Evolutionary conservation across 2,113 vertebrate species (phyloP), one percentile per base, ranked within the genome.

Genomic region (Synchiropus splendidus): DNA sequence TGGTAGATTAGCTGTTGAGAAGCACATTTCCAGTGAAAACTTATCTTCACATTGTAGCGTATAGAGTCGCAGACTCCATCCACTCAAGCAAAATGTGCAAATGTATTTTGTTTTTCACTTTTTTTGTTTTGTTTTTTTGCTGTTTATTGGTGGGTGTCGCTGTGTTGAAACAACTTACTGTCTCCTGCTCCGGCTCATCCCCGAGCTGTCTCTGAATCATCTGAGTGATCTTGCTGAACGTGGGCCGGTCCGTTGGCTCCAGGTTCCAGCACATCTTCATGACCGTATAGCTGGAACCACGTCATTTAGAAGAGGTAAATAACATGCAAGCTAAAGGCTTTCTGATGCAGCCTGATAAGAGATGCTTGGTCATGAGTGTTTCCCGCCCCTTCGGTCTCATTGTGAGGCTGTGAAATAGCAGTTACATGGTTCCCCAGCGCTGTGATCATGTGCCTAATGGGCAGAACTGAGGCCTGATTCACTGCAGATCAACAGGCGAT

Each of bases 251-350:
- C 0, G 89, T 93, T 1, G 94, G 89, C 62, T 94, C 89, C 79
- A 97, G 75, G 57, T 84, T 86, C 94, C 94, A 98, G 72, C 94
- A 98, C 1, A 87, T 88, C 58, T 89, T 89, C 94, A 98, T 97
- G 65, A 98, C 85, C 21, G 43, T 65, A 31, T 97, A 98, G 71
- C 94, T 97, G 75, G 38, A 58, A 49, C n/a, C n/a, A n/a, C n/a
- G n/a, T n/a, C n/a, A n/a, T n/a, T n/a, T 13, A 16, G 45, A 34
- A 58, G 33, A 16, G 12, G 37, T 2, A 18, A 32, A 18, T 8
- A 27, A 27, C n/a, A n/a, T n/a, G n/a, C n/a, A n/a, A n/a, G n/a
- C n/a, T n/a, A n/a, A n/a, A n/a, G n/a, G n/a, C n/a, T n/a, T n/a
- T n/a, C n/a, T n/a, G n/a, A n/a, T n/a, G n/a, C n/a, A n/a, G n/a